These are phyloP conservation scores for Lasioglossum vierecki DNA, from an alignment of 2,888 invertebrate species.

Conservation along the genomic window DNA sequence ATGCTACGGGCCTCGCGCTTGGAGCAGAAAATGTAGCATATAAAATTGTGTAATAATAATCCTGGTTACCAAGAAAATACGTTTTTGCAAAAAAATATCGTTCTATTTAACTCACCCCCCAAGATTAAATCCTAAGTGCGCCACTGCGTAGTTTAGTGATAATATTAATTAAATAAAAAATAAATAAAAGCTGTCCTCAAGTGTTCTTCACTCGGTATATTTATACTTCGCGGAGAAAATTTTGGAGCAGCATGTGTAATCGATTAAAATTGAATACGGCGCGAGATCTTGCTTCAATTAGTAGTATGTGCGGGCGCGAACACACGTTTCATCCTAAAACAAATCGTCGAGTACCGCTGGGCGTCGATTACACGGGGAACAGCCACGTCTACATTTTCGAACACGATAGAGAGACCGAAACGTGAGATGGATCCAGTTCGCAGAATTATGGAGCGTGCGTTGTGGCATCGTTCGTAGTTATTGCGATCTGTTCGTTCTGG, in stretches of 20 bases:
- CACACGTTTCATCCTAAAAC: neutral
- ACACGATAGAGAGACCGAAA: conserved; percentile 44
- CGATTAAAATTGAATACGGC: neutral
- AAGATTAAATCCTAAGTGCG: too few relatives aligned
- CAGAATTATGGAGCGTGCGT: conserved; percentile 50
- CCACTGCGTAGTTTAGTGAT: too few relatives aligned
- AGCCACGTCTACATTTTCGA: conserved; percentile 36
- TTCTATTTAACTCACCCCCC: too few relatives aligned
- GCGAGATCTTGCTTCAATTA: neutral
- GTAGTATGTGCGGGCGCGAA: neutral
- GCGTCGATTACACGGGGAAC: conserved; percentile 16
- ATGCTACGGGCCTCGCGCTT: too few relatives aligned
- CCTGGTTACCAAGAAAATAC: too few relatives aligned
- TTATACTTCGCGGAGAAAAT: neutral
- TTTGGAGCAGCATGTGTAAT: neutral
- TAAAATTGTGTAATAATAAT: too few relatives aligned
- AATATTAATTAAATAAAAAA: too few relatives aligned
- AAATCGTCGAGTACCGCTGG: conserved; percentile 26
- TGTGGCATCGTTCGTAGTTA: conserved; percentile 53
- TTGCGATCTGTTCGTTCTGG: conserved; percentile 43
- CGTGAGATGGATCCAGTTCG: conserved; percentile 53
- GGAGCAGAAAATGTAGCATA: too few relatives aligned
- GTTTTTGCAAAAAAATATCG: too few relatives aligned
- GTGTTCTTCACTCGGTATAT: neutral
- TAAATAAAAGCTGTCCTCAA: neutral